Conservation (phyloP, 2,888 invertebrate genomes). For the Acleris laterana region DNA sequence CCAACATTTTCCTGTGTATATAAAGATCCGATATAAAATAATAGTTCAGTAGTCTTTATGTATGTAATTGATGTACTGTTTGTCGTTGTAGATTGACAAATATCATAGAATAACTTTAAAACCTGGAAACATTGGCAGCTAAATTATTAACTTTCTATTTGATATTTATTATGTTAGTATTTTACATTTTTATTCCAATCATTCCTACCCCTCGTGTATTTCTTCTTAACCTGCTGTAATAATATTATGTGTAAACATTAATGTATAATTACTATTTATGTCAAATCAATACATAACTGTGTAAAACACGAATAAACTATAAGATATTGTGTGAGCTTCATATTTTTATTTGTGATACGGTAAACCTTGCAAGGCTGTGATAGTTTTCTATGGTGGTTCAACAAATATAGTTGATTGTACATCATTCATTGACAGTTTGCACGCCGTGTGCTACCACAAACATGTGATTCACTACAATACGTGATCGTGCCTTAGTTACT, state of each 20-base stretch:
- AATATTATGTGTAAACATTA: slow-evolving; percentile 19
- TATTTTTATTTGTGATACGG: slow-evolving; percentile 43
- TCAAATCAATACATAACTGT: slow-evolving; percentile 42
- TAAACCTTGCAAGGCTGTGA: too few species aligned
- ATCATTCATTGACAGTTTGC: too few species aligned
- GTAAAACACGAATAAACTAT: slow-evolving; percentile 49
- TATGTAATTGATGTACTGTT: slow-evolving; percentile 9
- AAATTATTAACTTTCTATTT: slow-evolving; percentile 17
- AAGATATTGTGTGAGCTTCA: slow-evolving; percentile 46
- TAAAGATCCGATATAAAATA: slow-evolving; percentile 23
- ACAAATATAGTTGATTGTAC: too few species aligned
- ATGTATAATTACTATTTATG: slow-evolving; percentile 28
- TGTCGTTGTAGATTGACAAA: slow-evolving; percentile 1
- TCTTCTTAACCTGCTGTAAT: slow-evolving; percentile 9
- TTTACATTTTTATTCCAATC: slow-evolving; percentile 12
- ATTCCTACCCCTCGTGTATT: slow-evolving; percentile 17
- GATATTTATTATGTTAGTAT: slow-evolving; percentile 5
- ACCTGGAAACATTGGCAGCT: slow-evolving; percentile 28
- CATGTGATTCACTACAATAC: too few species aligned
- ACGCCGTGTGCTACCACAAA: too few species aligned
- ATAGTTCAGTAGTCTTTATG: slow-evolving; percentile 31
- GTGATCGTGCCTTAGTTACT: too few species aligned
- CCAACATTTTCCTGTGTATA: slow-evolving; percentile 38
- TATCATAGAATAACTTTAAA: slow-evolving; percentile 5
- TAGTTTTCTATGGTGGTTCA: too few species aligned